These are phyloP conservation scores for Napeogenes inachia DNA, from an alignment of 2,888 invertebrate genomes.

Conservation along the genomic window DNA sequence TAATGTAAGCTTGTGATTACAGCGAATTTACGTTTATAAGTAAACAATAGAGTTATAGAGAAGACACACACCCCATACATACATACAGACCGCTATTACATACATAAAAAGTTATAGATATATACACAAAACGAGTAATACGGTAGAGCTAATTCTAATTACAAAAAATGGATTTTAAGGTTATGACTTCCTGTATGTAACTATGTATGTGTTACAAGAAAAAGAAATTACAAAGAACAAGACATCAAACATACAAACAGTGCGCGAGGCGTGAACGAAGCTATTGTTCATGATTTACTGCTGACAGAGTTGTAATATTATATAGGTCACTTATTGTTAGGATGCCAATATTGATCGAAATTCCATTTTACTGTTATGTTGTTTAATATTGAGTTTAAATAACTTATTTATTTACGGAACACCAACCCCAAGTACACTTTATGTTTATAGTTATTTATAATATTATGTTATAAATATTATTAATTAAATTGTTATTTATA, in stretches of 20 bases:
- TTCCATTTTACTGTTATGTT: constrained; percentile 12
- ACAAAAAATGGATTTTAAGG: neutral
- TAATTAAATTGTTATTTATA: no score
- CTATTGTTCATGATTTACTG: constrained; percentile 28
- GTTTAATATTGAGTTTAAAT: neutral
- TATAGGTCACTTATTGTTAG: constrained; percentile 21
- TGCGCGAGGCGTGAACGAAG: constrained; percentile 14
- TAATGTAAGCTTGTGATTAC: constrained; percentile 43
- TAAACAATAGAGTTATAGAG: constrained; percentile 32
- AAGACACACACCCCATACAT: constrained; percentile 20
- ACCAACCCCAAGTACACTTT: no score
- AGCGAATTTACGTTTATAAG: constrained; percentile 44
- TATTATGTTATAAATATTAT: no score
- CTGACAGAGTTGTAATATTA: constrained; percentile 25
- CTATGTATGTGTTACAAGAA: neutral
- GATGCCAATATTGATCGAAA: constrained; percentile 5
- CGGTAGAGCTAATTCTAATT: neutral
- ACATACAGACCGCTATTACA: neutral
- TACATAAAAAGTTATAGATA: no score
- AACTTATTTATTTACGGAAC: neutral
- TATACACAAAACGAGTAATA: no score
- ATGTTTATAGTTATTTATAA: no score
- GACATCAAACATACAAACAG: neutral
- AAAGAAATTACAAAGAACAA: constrained; percentile 12
- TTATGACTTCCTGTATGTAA: neutral